phyloP scores from a whole-genome alignment of 2,113 vertebrate genomes.

The Porphyrio hochstetteri region DNA sequence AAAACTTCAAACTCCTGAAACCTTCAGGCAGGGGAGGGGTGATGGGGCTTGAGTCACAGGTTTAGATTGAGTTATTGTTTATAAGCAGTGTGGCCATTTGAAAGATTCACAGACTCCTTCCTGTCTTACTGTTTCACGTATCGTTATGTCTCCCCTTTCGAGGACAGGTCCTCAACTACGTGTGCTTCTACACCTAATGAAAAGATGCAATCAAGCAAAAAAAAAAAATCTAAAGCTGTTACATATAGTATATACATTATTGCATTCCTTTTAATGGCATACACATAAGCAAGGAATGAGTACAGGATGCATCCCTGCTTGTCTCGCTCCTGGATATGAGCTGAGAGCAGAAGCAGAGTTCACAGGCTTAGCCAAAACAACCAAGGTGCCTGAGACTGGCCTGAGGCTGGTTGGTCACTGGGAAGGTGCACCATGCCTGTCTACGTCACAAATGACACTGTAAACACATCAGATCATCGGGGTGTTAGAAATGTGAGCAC shows the following conservation, averaged over 20 bases:
- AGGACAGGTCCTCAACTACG: neutral
- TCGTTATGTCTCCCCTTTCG: neutral
- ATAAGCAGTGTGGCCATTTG: neutral
- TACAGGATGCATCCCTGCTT: neutral
- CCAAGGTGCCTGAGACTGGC: neutral
- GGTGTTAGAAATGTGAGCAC: neutral
- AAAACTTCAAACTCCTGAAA: neutral
- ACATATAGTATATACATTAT: neutral
- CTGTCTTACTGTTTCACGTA: neutral
- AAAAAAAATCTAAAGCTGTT: neutral
- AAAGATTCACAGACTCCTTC: neutral
- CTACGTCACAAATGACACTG: neutral
- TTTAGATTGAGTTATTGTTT: neutral
- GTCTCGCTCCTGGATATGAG: neutral
- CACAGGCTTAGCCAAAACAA: neutral
- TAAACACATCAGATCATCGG: neutral
- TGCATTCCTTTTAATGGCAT: neutral
- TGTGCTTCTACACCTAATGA: neutral
- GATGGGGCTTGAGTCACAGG: neutral
- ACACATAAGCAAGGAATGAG: neutral
- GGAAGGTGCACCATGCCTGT: neutral
- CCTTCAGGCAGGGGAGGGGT: neutral
- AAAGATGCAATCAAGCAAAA: neutral
- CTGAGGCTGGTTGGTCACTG: neutral
- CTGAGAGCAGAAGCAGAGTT: neutral